Percentiles rank a stretch among this genome's conserved stretches.
phyloP scores from a whole-genome alignment of 2,797 vertebrate genomes.

The Sebastes taczanowskii region DNA sequence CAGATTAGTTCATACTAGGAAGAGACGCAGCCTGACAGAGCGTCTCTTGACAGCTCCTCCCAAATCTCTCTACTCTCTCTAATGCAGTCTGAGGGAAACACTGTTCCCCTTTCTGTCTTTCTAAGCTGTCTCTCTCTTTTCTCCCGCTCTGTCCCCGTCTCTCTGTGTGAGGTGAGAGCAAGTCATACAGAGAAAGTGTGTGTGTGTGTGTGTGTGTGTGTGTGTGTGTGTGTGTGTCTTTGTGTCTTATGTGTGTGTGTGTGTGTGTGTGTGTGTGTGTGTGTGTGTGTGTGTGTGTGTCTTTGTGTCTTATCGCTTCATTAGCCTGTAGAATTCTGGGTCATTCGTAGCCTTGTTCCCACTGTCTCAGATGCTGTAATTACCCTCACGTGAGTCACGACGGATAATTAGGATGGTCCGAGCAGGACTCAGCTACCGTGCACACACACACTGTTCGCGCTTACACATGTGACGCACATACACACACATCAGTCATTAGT shows the following conservation, averaged over 20 bases:
- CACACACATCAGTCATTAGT: slow-evolving; percentile 64
- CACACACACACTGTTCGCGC: slow-evolving; percentile 8
- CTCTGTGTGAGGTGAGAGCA: slow-evolving; percentile 43
- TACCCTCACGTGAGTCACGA: slow-evolving; percentile 73
- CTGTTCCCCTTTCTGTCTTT: slow-evolving; percentile 47
- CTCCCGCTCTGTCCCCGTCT: slow-evolving; percentile 8
- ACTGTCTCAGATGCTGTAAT: slow-evolving; percentile 68
- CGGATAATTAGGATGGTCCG: slow-evolving; percentile 66
- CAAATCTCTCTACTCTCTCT: slow-evolving; percentile 63
- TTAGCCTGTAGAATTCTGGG: slow-evolving; percentile 68
- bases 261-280: not conserved
- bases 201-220: not conserved
- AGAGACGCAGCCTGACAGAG: slow-evolving; percentile 57
- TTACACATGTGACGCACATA: slow-evolving; percentile 30
- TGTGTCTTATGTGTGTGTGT: slow-evolving; percentile 28
- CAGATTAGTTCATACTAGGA: slow-evolving; percentile 65
- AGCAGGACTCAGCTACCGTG: slow-evolving; percentile 12
- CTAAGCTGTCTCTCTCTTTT: slow-evolving; percentile 25
- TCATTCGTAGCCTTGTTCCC: slow-evolving; percentile 65
- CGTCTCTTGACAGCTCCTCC: slow-evolving; percentile 63
- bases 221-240: not conserved
- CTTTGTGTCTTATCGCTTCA: slow-evolving; percentile 43
- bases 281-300: slow-evolving; percentile 4
- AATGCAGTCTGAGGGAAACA: slow-evolving; percentile 65
- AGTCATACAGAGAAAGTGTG: slow-evolving; percentile 7